Evolutionary conservation across 2,797 vertebrate genomes (phyloP), one percentile per base, ranked within the genome.

Genomic region (Argentina silus): DNA sequence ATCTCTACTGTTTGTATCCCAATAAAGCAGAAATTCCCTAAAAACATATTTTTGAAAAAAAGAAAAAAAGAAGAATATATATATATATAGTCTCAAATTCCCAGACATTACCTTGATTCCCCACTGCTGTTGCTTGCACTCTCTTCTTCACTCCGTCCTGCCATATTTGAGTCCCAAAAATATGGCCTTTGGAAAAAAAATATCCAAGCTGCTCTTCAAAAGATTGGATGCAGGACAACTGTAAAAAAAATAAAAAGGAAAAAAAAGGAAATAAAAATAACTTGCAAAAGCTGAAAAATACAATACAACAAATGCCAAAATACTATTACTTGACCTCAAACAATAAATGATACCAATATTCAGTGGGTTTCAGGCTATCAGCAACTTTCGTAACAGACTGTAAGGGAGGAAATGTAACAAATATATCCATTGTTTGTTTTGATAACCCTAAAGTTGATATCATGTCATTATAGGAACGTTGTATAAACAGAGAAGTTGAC

Each of bases 101-200:
- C 12, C 10, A 8, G 0, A 4, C 47, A 27, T 36, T 95, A 98
- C 98, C 97, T 99, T 87, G 97, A 98, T 83, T 98, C 97, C 86
- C 95, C 96, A 82, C 95, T 97, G 88, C 95, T 98, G 90, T 98
- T 99, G 95, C 95, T 97, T 86, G 94, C 83, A 85, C 95, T 97
- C 92, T 99, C 97, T 85, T 98, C 96, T 92, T 99, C 97, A 86
- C 95, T 97, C 81, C 97, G 97, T 85, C 95, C 96, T 93, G 97
- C 98, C 98, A 99, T 99, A 91, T 90, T 96, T 93, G 93, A 86
- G 77, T 81, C 85, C 79, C 77, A 81, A 72, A 71, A 81, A 77
- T 66, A 42, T 27, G 84, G 80, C 82, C 77, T 79, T 82, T 71
- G 69, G 65, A 80, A 63, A 80, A 77, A 56, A 78, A 71, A 70